Percentiles rank a stretch among this genome's conserved stretches.
phyloP scores from a whole-genome alignment of 2,113 vertebrate genomes.

The Nesoenas mayeri region DNA sequence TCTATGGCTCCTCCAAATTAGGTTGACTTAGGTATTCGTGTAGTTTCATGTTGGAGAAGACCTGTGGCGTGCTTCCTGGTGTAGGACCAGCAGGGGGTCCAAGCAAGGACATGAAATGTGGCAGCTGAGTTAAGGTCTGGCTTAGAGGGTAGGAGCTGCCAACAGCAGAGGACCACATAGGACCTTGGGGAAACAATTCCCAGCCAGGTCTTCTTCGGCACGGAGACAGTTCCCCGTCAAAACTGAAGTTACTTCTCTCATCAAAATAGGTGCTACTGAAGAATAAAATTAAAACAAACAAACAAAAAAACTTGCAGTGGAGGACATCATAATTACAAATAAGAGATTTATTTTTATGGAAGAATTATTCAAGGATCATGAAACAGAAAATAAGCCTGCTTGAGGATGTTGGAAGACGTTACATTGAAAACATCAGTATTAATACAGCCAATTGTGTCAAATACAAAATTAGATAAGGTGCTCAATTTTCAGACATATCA shows the following conservation, averaged over 20 bases:
- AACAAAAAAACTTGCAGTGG: background rate
- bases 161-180: background rate
- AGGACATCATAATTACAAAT: background rate
- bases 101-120: background rate
- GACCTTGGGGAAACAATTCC: rapidly evolving
- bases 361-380: background rate
- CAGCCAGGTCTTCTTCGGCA: background rate
- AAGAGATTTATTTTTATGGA: constrained; percentile 45
- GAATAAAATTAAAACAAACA: background rate
- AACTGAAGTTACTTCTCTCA: background rate
- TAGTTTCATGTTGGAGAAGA: background rate
- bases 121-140: background rate
- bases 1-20: background rate
- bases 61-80: background rate
- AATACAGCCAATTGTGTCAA: background rate
- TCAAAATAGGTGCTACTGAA: background rate
- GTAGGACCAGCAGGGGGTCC: background rate
- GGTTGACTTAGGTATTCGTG: background rate
- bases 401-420: background rate
- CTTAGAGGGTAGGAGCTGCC: background rate
- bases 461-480: constrained; percentile 5
- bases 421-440: background rate
- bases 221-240: background rate
- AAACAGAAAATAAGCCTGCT: constrained; percentile 8
- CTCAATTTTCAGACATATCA: background rate